phyloP scores from a whole-genome alignment of 1,140 invertebrate species.

The Teleogryllus occipitalis region DNA sequence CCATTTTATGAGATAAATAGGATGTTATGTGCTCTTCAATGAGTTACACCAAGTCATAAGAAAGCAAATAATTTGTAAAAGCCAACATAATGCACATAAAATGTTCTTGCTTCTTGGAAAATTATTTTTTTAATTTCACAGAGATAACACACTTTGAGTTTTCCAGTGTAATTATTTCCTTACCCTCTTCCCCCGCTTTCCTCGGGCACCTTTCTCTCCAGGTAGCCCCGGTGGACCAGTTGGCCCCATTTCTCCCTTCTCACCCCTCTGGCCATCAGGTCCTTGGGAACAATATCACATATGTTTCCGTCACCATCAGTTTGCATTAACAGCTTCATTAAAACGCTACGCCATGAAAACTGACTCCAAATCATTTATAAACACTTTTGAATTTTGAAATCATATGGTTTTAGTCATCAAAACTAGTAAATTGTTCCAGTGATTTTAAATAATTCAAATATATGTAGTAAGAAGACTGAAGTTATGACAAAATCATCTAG shows the following conservation, averaged over 20 bases:
- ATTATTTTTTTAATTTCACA: background rate
- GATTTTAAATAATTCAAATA: too few relatives aligned
- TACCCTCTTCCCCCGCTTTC: constrained; percentile 81
- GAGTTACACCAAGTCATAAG: too few relatives aligned
- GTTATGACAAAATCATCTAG: too few relatives aligned
- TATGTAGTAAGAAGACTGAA: too few relatives aligned
- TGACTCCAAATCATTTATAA: too few relatives aligned
- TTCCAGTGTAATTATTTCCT: constrained; percentile 32
- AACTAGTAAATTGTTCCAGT: too few relatives aligned
- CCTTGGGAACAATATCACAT: constrained; percentile 29
- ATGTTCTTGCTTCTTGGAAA: background rate
- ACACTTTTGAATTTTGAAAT: too few relatives aligned
- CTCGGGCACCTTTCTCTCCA: constrained; percentile 68
- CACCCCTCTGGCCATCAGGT: constrained; percentile 59
- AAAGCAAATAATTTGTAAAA: background rate
- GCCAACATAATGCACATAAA: constrained; percentile 4
- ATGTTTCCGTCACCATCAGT: background rate
- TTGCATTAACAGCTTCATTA: background rate
- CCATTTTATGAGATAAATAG: too few relatives aligned
- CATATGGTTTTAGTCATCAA: too few relatives aligned
- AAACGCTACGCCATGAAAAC: too few relatives aligned
- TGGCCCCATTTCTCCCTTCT: constrained; percentile 66
- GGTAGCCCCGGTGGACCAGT: constrained; percentile 61
- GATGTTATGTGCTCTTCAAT: too few relatives aligned
- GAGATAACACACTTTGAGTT: background rate